phyloP scores from a whole-genome alignment of 2,797 vertebrate genomes.

The Knipowitschia caucasica region DNA sequence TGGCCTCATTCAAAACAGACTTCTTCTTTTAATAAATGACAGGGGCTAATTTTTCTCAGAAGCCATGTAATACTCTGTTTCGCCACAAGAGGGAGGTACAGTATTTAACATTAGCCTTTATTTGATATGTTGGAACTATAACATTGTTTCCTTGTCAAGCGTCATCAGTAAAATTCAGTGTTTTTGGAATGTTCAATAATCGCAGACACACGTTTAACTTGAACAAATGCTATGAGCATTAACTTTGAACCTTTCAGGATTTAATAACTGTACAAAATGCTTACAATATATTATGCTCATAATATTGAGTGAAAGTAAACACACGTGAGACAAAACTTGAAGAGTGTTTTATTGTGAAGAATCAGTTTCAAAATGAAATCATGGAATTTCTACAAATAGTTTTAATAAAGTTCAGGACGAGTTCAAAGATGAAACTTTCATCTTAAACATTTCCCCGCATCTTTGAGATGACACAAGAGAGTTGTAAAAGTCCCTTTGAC shows the following conservation, averaged over 20 bases:
- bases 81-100: slow-evolving; percentile 1
- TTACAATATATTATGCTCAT: no score
- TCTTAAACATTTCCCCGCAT: no score
- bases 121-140: neutral
- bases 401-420: neutral
- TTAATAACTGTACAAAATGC: no score
- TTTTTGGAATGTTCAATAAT: no score
- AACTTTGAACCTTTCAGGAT: no score
- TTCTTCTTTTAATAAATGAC: no score
- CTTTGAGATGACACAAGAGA: neutral
- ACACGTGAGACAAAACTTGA: neutral
- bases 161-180: no score
- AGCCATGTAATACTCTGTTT: slow-evolving; percentile 1
- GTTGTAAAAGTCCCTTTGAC: neutral
- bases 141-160: no score
- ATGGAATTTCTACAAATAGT: slow-evolving; percentile 2
- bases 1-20: no score
- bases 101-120: neutral
- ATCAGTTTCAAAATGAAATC: neutral
- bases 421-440: neutral
- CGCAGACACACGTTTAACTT: no score
- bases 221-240: no score
- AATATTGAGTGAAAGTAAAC: neutral
- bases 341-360: neutral
- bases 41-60: neutral